A percentile compares a stretch with the other conserved stretches of the same genome.
Evolutionary conservation across 2,113 vertebrate genomes (phyloP).

Genomic region (Seriola quinqueradiata): DNA sequence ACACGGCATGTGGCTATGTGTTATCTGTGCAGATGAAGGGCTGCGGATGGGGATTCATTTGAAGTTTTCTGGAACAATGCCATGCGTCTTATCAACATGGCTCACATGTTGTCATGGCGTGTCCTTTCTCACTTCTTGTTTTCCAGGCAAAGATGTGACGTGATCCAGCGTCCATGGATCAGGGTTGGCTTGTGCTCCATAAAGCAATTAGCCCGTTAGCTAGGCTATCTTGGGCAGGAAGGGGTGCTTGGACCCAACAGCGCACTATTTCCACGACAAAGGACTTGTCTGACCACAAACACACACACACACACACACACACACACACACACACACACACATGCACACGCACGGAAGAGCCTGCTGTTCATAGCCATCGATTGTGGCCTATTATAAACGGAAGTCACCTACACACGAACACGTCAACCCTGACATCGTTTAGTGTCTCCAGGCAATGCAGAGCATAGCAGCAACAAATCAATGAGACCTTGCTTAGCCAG

Average conservation of each 20-base stretch:
- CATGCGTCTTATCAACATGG: slow-evolving; percentile 20
- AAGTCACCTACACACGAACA: slow-evolving; percentile 59
- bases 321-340: slow-evolving; percentile 1
- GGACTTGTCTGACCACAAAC: slow-evolving; percentile 24
- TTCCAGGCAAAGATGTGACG: background rate
- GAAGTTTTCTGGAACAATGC: slow-evolving; percentile 43
- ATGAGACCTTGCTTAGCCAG: slow-evolving; percentile 23
- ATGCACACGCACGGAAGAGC: background rate
- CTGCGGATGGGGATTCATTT: slow-evolving; percentile 3
- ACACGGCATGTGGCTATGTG: slow-evolving; percentile 15
- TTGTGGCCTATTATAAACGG: slow-evolving; percentile 50
- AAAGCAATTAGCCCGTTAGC: slow-evolving; percentile 34
- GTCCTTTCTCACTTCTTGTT: slow-evolving; percentile 28
- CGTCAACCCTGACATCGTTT: slow-evolving; percentile 56
- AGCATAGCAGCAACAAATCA: slow-evolving; percentile 59
- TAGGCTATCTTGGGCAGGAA: slow-evolving; percentile 28
- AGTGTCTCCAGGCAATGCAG: slow-evolving; percentile 62
- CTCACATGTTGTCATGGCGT: slow-evolving; percentile 31
- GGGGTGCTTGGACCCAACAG: slow-evolving; percentile 18
- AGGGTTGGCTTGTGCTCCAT: background rate
- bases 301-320: slow-evolving; percentile 16
- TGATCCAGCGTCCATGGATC: background rate
- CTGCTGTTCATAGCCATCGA: slow-evolving; percentile 48
- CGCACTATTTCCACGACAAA: slow-evolving; percentile 42
- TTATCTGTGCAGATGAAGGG: slow-evolving; percentile 3